Conservation (phyloP, 2,113 vertebrate genomes). For the Raja brachyura region DNA sequence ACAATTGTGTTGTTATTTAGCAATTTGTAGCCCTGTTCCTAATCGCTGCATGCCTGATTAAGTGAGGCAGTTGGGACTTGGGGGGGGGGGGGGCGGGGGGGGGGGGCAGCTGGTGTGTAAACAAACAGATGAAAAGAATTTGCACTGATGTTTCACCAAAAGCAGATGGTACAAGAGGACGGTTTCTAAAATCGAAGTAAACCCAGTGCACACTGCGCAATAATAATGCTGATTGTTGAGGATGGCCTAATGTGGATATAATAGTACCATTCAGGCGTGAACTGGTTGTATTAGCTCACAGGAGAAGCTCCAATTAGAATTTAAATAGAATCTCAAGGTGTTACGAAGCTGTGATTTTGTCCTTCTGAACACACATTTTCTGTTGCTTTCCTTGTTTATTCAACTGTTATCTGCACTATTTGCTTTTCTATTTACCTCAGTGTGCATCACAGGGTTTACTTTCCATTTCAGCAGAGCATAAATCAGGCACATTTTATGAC, state of each 20-base stretch:
- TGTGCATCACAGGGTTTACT: constrained; percentile 14
- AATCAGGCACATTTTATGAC: not conserved
- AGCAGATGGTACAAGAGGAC: constrained; percentile 52
- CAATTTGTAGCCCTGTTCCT: constrained; percentile 59
- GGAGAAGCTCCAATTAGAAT: constrained; percentile 36
- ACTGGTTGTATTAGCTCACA: constrained; percentile 32
- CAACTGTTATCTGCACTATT: not conserved
- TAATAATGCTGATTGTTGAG: constrained; percentile 35
- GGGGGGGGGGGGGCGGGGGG: constrained; percentile 50
- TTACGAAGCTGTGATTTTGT: constrained; percentile 5
- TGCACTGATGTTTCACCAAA: constrained; percentile 52
- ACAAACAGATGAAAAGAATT: constrained; percentile 53
- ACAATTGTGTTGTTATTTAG: constrained; percentile 60
- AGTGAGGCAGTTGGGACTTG: constrained; percentile 58
- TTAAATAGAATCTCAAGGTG: constrained; percentile 32
- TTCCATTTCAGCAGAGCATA: constrained; percentile 11
- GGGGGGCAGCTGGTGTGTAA: constrained; percentile 54
- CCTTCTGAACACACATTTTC: constrained; percentile 20
- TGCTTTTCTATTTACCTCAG: constrained; percentile 26
- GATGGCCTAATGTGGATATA: constrained; percentile 36
- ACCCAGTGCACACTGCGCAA: not conserved
- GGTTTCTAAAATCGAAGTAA: constrained; percentile 45
- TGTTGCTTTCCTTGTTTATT: constrained; percentile 16
- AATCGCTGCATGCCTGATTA: constrained; percentile 61
- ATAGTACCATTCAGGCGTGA: constrained; percentile 9